Conservation (phyloP, 2,113 vertebrate genomes). For the Lanius collurio region DNA sequence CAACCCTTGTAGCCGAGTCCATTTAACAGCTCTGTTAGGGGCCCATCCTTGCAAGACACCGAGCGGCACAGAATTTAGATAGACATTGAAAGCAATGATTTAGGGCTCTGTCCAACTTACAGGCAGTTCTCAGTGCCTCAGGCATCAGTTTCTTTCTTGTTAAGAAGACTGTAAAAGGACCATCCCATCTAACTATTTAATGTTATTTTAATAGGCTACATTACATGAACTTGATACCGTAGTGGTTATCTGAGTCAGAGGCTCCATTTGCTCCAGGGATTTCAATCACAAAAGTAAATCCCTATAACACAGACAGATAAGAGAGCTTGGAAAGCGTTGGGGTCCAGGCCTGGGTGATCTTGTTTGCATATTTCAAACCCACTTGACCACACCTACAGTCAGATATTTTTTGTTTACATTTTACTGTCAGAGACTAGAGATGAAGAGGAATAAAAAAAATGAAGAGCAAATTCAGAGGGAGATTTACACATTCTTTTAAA, state of each 20-base stretch:
- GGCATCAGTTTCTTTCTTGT: conserved; percentile 6
- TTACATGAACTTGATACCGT: background rate
- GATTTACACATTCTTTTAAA: background rate
- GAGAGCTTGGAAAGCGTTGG: background rate
- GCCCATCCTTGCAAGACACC: background rate
- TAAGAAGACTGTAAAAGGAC: conserved; percentile 8
- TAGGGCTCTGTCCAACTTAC: background rate
- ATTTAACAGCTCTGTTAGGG: conserved; percentile 37
- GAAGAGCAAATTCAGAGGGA: background rate
- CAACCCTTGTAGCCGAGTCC: background rate
- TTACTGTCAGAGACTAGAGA: background rate
- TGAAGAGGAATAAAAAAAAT: background rate
- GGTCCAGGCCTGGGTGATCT: background rate
- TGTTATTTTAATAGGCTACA: conserved; percentile 29
- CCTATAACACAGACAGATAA: background rate
- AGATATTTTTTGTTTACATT: background rate
- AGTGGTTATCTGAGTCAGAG: background rate
- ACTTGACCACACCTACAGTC: background rate
- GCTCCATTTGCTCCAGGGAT: background rate
- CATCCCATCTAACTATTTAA: conserved; percentile 15
- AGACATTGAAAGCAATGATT: background rate
- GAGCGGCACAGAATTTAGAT: background rate
- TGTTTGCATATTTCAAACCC: background rate
- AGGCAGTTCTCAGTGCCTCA: background rate
- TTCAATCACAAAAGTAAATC: background rate